These are phyloP conservation scores for Synanthedon vespiformis DNA, from an alignment of 2,888 invertebrate genomes.

Conservation along the genomic window DNA sequence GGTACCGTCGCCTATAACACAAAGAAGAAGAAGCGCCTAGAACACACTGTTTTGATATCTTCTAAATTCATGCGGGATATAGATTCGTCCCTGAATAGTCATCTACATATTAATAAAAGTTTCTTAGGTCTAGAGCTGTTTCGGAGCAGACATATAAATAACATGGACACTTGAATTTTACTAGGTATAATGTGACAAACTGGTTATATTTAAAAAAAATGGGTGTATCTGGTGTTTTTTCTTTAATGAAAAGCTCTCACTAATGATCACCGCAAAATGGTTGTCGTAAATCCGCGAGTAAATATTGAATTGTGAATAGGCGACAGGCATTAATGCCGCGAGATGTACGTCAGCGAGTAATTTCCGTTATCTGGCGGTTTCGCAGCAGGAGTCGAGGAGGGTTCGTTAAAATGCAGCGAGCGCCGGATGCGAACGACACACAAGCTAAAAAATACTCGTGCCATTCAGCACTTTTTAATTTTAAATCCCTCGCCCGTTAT, in stretches of 20 bases:
- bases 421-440: slow-evolving; percentile 44
- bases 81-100: too few relatives aligned
- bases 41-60: too few relatives aligned
- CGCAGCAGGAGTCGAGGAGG: slow-evolving; percentile 4
- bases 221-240: too few relatives aligned
- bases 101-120: too few relatives aligned
- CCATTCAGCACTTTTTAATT: slow-evolving; percentile 40
- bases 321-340: slow-evolving; percentile 17
- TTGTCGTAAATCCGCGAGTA: slow-evolving; percentile 4
- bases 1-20: too few relatives aligned
- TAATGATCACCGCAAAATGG: slow-evolving; percentile 11
- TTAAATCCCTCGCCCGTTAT: slow-evolving; percentile 23
- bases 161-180: too few relatives aligned
- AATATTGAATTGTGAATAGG: slow-evolving; percentile 21
- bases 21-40: too few relatives aligned
- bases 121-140: too few relatives aligned
- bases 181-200: too few relatives aligned
- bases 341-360: slow-evolving; percentile 26
- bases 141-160: too few relatives aligned
- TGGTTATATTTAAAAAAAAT: too few relatives aligned
- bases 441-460: slow-evolving; percentile 23
- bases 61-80: too few relatives aligned
- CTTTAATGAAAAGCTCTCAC: slow-evolving; percentile 4
- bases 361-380: slow-evolving; percentile 43
- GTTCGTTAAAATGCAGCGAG: slow-evolving; percentile 50